Evolutionary conservation across 2,888 invertebrate genomes (phyloP).

Genomic region (Pseudococcus longispinus): DNA sequence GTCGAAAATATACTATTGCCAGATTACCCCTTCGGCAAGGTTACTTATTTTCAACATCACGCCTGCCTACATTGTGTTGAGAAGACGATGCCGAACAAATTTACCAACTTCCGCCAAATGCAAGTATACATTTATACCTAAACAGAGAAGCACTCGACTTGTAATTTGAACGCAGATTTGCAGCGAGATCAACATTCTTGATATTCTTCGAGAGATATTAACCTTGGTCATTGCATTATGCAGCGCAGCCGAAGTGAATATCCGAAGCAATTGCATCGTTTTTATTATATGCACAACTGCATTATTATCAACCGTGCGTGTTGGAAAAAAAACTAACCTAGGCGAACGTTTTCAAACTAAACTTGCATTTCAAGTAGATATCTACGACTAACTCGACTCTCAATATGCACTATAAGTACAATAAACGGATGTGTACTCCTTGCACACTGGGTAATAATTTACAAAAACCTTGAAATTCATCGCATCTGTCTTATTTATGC

Average conservation of each 20-base stretch:
- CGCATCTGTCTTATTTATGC: not conserved
- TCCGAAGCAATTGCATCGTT: constrained; percentile 24
- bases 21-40: not conserved
- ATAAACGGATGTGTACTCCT: not conserved
- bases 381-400: not conserved
- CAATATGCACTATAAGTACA: not conserved
- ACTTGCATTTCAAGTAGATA: not conserved
- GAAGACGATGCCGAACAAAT: too few relatives aligned
- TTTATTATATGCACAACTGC: not conserved
- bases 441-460: not conserved
- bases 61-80: too few relatives aligned
- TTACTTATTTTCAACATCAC: not conserved
- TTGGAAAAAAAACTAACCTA: constrained; percentile 7
- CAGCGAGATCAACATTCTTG: not conserved
- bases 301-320: not conserved
- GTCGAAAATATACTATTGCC: not conserved
- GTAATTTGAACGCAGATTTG: not conserved
- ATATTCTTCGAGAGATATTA: not conserved
- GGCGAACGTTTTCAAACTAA: constrained; percentile 2
- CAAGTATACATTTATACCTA: not conserved
- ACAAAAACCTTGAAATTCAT: not conserved
- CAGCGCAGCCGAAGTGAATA: not conserved
- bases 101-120: too few relatives aligned
- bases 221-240: not conserved
- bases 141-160: not conserved